phyloP scores from a whole-genome alignment of 2,888 invertebrate genomes.

The Drosophila gaucha region DNA sequence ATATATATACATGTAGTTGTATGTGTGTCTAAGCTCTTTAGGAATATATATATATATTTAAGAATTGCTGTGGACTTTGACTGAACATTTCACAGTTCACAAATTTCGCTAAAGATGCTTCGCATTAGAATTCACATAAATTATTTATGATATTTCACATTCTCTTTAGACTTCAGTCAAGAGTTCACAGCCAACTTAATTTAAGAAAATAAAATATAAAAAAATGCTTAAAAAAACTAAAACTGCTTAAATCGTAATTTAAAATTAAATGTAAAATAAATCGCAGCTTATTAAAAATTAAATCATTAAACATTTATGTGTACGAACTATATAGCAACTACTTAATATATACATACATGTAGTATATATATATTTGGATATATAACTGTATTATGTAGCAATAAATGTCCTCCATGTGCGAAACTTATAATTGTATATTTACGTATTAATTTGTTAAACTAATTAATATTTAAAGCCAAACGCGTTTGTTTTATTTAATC shows the following conservation, averaged over 20 bases:
- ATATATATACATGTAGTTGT: constrained; percentile 13
- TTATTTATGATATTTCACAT: constrained; percentile 13
- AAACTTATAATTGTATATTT: constrained; percentile 68
- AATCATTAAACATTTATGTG: constrained; percentile 7
- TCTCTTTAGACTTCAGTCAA: constrained; percentile 11
- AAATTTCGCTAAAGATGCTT: constrained; percentile 4
- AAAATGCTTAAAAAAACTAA: constrained; percentile 5
- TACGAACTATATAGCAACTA: constrained; percentile 23
- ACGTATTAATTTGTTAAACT: constrained; percentile 71
- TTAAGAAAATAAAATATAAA: constrained; percentile 5
- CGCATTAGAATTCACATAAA: constrained; percentile 5
- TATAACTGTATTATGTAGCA: constrained; percentile 69
- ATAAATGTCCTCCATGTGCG: constrained; percentile 83
- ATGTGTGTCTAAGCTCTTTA: constrained; percentile 5
- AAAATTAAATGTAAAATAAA: constrained; percentile 38
- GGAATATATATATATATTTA: neutral
- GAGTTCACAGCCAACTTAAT: constrained; percentile 23
- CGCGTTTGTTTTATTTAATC: constrained; percentile 69
- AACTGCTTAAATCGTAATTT: constrained; percentile 23
- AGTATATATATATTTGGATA: neutral
- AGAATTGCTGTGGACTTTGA: constrained; percentile 15
- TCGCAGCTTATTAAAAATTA: neutral
- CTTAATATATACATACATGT: constrained; percentile 18
- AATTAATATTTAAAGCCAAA: constrained; percentile 61
- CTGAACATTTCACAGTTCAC: constrained; percentile 6